Conservation (phyloP, 2,797 vertebrate species). For the Muscicapa striata region DNA sequence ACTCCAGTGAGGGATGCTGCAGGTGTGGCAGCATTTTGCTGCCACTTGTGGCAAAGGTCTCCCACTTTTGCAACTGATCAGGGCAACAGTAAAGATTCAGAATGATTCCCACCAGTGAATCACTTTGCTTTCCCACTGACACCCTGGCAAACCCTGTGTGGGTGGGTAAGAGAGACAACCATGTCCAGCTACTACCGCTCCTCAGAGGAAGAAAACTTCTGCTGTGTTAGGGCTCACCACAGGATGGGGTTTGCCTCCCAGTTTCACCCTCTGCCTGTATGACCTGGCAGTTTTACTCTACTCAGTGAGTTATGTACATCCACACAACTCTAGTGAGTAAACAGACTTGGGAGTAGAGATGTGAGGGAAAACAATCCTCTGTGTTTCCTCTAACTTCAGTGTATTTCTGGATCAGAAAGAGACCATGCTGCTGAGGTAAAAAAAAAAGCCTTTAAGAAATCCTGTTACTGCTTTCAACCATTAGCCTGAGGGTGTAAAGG, state of each 20-base stretch:
- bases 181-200: neutral
- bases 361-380: neutral
- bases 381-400: neutral
- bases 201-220: neutral
- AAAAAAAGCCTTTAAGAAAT: neutral
- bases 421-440: fast-evolving
- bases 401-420: neutral
- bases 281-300: neutral
- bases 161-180: neutral
- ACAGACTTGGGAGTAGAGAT: neutral
- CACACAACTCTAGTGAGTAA: neutral
- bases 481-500: fast-evolving
- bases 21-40: neutral
- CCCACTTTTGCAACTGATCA: neutral
- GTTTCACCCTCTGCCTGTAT: neutral
- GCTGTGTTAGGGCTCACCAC: neutral
- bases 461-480: neutral
- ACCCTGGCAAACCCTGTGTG: neutral
- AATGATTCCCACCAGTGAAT: neutral
- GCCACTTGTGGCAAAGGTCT: neutral
- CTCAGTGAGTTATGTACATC: neutral
- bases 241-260: neutral
- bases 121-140: neutral
- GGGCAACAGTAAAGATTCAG: neutral
- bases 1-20: neutral